Percentiles rank a stretch among this genome's conserved stretches.
Conservation (phyloP, 2,888 invertebrate genomes). For the Cyrtodaria siliqua region DNA sequence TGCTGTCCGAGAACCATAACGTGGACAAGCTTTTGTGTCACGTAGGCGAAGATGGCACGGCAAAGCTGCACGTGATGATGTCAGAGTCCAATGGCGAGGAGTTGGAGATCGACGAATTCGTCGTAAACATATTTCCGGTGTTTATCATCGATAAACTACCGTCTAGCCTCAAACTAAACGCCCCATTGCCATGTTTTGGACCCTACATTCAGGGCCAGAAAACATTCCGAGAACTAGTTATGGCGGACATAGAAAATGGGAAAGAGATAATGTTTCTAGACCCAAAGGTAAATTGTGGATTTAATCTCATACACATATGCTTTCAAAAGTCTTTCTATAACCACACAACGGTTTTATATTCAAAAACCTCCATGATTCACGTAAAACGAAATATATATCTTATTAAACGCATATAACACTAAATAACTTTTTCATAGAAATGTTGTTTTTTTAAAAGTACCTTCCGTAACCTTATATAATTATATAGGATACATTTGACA, state of each 20-base stretch:
- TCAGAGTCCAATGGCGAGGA: slow-evolving; percentile 49
- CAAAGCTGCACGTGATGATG: slow-evolving; percentile 45
- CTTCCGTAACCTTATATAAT: too few relatives aligned
- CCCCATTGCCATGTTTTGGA: slow-evolving; percentile 67
- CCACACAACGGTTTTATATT: too few relatives aligned
- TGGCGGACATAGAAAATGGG: slow-evolving; percentile 57
- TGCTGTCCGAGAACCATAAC: slow-evolving; percentile 54
- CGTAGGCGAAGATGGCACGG: slow-evolving; percentile 56
- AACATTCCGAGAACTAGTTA: slow-evolving; percentile 52
- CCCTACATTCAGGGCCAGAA: slow-evolving; percentile 58
- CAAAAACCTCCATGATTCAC: too few relatives aligned
- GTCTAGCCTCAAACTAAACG: slow-evolving; percentile 56
- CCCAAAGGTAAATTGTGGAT: slow-evolving; percentile 46
- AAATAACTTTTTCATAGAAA: too few relatives aligned
- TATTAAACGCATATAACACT: too few relatives aligned
- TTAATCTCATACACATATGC: too few relatives aligned
- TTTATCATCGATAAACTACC: slow-evolving; percentile 60
- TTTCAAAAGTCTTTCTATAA: too few relatives aligned
- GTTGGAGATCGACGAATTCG: slow-evolving; percentile 40
- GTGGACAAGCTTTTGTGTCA: slow-evolving; percentile 51
- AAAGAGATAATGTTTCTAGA: slow-evolving; percentile 61
- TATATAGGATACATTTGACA: too few relatives aligned
- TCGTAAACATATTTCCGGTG: slow-evolving; percentile 64
- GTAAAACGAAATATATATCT: too few relatives aligned
- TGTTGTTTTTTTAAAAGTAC: too few relatives aligned